Conservation (phyloP, 2,797 vertebrate genomes). For the Pipistrellus pipistrellus region DNA sequence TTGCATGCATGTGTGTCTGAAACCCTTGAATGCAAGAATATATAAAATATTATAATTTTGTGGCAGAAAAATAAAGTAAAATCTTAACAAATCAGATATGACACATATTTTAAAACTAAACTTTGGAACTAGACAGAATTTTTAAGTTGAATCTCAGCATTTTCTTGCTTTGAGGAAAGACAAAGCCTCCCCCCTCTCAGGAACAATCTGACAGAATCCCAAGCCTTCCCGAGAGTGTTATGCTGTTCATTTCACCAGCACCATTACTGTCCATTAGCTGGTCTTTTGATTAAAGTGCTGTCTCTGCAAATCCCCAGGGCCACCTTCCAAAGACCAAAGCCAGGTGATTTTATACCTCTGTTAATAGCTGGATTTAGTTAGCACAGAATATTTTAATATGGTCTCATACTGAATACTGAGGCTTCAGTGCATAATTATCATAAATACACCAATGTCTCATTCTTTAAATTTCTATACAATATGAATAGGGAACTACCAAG, state of each 20-base stretch:
- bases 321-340: slow-evolving; percentile 22
- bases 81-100: not conserved
- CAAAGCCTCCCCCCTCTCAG: not conserved
- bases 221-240: not conserved
- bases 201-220: not conserved
- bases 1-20: not conserved
- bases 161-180: slow-evolving; percentile 2
- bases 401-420: not conserved
- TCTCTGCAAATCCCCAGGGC: slow-evolving; percentile 6
- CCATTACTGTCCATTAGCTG: slow-evolving; percentile 7
- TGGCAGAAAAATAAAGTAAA: slow-evolving; percentile 1
- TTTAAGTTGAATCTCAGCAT: slow-evolving; percentile 21
- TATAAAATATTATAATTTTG: not conserved
- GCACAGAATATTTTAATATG: slow-evolving; percentile 57
- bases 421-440: not conserved
- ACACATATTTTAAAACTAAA: slow-evolving; percentile 30
- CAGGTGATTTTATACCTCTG: not conserved
- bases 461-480: slow-evolving; percentile 24
- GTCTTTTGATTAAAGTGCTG: slow-evolving; percentile 51
- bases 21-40: not conserved
- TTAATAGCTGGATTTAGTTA: slow-evolving; percentile 31
- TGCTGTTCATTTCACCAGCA: not conserved
- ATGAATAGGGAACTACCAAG: not conserved
- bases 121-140: slow-evolving; percentile 22
- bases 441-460: not conserved